Evolutionary conservation across 2,888 invertebrate genomes (phyloP).

Genomic region (Plusia festucae): DNA sequence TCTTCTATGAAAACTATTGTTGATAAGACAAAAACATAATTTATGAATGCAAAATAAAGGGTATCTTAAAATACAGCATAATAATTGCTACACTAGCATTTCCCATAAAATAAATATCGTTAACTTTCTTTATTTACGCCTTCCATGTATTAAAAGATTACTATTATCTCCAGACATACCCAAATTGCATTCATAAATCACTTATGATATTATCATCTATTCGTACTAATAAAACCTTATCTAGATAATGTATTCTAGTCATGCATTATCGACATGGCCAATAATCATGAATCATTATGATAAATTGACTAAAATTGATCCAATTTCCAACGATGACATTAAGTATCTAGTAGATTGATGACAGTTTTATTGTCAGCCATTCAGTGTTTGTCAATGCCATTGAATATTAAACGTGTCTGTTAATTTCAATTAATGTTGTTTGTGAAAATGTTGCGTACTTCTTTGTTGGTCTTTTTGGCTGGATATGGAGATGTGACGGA

Average conservation of each 20-base stretch:
- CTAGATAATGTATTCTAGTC: slow-evolving; percentile 53
- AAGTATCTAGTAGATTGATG: slow-evolving; percentile 39
- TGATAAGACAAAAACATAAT: background rate
- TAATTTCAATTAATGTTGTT: slow-evolving; percentile 24
- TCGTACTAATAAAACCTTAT: slow-evolving; percentile 47
- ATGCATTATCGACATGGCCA: slow-evolving; percentile 41
- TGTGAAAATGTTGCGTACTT: slow-evolving; percentile 5
- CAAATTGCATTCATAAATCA: slow-evolving; percentile 45
- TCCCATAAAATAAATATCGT: background rate
- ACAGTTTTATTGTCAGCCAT: slow-evolving; percentile 42
- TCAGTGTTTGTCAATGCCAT: slow-evolving; percentile 40
- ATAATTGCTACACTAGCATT: slow-evolving; percentile 1
- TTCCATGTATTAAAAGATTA: slow-evolving; percentile 17
- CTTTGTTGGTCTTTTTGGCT: background rate
- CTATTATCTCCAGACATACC: slow-evolving; percentile 19
- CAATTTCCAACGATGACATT: slow-evolving; percentile 47
- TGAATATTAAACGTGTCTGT: slow-evolving; percentile 23
- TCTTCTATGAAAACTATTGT: too few relatives aligned
- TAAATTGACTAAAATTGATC: slow-evolving; percentile 50
- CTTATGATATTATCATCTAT: slow-evolving; percentile 34
- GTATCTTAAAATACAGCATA: slow-evolving; percentile 4
- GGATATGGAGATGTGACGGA: background rate
- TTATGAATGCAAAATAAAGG: background rate
- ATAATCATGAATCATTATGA: slow-evolving; percentile 54
- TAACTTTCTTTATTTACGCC: background rate